These are phyloP conservation scores for Drepana arcuata DNA, from an alignment of 1,140 invertebrate genomes.

Conservation along the genomic window DNA sequence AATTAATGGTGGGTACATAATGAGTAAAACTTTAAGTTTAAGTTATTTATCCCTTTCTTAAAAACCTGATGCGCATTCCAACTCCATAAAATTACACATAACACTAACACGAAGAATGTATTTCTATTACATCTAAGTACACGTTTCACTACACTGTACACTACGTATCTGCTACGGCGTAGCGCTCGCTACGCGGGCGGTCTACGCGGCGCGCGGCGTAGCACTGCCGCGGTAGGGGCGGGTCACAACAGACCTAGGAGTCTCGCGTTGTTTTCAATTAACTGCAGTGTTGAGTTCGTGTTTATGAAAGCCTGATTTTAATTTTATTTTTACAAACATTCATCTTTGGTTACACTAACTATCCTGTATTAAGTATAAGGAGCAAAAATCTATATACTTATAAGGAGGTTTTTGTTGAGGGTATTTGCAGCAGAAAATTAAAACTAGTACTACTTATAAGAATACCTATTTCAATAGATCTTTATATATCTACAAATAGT, in stretches of 20 bases:
- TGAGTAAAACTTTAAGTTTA: no score
- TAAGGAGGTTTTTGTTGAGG: no score
- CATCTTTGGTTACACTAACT: no score
- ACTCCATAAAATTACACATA: conserved; percentile 22
- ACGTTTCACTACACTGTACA: conserved; percentile 30
- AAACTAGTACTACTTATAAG: no score
- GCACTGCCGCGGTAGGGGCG: conserved; percentile 57
- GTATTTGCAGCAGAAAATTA: no score
- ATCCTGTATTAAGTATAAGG: no score
- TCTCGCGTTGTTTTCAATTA: conserved; percentile 49
- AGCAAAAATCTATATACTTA: no score
- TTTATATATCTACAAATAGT: no score
- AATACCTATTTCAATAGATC: no score
- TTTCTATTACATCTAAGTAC: conserved; percentile 33
- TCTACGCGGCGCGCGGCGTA: conserved; percentile 50
- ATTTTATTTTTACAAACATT: no score
- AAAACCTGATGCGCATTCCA: conserved; percentile 29
- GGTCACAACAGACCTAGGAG: conserved; percentile 23
- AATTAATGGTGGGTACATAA: no score
- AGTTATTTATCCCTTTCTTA: no score
- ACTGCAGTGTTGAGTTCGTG: conserved; percentile 54
- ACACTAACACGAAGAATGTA: conserved; percentile 18
- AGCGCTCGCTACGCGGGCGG: conserved; percentile 31
- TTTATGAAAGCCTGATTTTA: conserved; percentile 41
- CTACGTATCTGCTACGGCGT: conserved; percentile 27